A percentile compares a stretch with the other conserved stretches of the same genome.
Conservation (phyloP, 2,113 vertebrate genomes). For the Rhagologus leucostigma region DNA sequence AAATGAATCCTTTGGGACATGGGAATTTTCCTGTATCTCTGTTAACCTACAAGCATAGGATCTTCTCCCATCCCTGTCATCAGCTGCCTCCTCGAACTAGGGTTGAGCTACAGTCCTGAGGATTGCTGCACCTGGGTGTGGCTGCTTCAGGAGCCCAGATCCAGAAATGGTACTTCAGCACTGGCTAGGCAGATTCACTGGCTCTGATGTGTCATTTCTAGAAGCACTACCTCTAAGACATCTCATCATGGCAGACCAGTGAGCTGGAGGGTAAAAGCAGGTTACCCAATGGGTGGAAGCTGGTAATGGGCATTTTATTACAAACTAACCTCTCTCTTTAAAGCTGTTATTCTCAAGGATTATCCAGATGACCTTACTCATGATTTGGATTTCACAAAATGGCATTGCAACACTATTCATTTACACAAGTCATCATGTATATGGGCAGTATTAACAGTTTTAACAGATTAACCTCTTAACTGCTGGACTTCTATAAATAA, state of each 20-base stretch:
- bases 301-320: conserved; percentile 62
- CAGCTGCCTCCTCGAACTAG: fast-evolving
- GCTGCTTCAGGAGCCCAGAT: not conserved
- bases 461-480: conserved; percentile 31
- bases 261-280: conserved; percentile 52
- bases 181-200: not conserved
- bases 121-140: not conserved
- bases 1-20: not conserved
- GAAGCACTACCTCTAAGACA: not conserved
- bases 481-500: not conserved
- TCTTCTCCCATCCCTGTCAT: fast-evolving
- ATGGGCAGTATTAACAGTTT: conserved; percentile 18
- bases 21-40: not conserved
- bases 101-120: not conserved
- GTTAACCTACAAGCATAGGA: not conserved
- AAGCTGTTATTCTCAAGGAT: conserved; percentile 51
- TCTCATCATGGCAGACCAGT: not conserved
- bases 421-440: conserved; percentile 41
- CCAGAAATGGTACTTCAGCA: not conserved
- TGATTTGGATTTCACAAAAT: conserved; percentile 62
- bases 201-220: conserved; percentile 14
- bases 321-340: conserved; percentile 29
- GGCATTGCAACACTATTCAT: conserved; percentile 17
- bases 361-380: conserved; percentile 45
- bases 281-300: conserved; percentile 26